These are phyloP conservation scores for Drosophila villosipedis DNA, from an alignment of 2,888 invertebrate species.

Conservation along the genomic window DNA sequence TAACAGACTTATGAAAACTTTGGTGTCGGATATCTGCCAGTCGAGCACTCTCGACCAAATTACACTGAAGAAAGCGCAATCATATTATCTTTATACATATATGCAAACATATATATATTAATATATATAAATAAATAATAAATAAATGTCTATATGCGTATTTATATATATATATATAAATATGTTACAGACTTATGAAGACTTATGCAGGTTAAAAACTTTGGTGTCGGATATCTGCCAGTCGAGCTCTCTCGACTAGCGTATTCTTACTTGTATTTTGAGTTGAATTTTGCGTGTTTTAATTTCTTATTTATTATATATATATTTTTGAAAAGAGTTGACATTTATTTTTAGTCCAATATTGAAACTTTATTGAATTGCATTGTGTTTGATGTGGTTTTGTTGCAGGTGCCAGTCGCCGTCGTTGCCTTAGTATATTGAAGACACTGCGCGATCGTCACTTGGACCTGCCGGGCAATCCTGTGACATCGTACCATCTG, in stretches of 20 bases:
- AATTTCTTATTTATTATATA: background rate
- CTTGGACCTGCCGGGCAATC: slow-evolving; percentile 94
- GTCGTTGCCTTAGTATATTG: slow-evolving; percentile 94
- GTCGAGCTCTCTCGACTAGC: background rate
- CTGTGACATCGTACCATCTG: slow-evolving; percentile 96
- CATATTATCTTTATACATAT: background rate
- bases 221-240: background rate
- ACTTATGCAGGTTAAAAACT: background rate
- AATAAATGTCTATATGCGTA: too few relatives aligned
- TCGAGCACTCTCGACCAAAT: background rate
- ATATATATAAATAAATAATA: too few relatives aligned
- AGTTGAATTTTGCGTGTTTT: background rate
- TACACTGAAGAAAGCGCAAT: background rate
- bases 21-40: background rate
- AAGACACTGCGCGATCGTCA: slow-evolving; percentile 96
- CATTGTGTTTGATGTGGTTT: background rate
- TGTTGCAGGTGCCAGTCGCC: slow-evolving; percentile 89
- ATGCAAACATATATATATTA: too few relatives aligned
- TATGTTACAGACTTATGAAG: background rate
- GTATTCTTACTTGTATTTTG: background rate
- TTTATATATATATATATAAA: background rate
- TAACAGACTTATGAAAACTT: background rate
- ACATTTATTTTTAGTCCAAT: background rate
- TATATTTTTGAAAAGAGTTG: background rate
- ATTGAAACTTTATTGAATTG: background rate